Base-by-base conservation (phyloP, 2,888 invertebrate genomes). In the Luperina testacea region DNA sequence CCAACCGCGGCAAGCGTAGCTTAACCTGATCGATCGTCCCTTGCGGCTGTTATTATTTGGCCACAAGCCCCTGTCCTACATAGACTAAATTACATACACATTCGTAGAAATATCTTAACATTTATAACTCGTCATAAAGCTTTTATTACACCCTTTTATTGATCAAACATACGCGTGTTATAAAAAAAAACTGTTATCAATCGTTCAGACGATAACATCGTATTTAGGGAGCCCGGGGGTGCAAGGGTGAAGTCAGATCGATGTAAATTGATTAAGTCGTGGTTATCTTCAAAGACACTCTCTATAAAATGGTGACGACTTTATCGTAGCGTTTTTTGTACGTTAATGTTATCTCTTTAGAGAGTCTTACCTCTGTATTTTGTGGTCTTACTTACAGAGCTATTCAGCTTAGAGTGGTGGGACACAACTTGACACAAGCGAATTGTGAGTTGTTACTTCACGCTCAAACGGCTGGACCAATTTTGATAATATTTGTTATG, bases 131-230 rank as follows among this genome's bases (percentile, higher is more conserved):
- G n/a, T 57, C 32, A 42, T 76, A 74, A 77, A 87, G n/a, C 45
- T 68, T 77, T 65, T 42, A 73, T 75, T 32, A 63, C 72, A 77
- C 72, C 71, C 73, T 78, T 83, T 83, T 87, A 84, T 78, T 76
- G 77, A 78, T 81, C 67, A 72, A 89, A 83, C 85, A 72, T 83
- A 77, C 53, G 68, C 84, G 86, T 84, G 84, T 83, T 88, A 82
- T 87, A 89, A 90, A 90, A 92, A 90, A 90, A 90, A 90, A 86
- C 90, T 85, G 89, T 92, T 92, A 92, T 91, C 90, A 91, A 90
- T 91, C 91, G 89, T 91, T 92, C 85, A 86, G 84, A 81, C 86
- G 91, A 93, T 93, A 91, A 92, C 90, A 90, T 90, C 90, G 89
- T 90, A 83, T 90, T 90, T 80, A 86, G 90, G 90, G 91, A 87